Base-by-base conservation (phyloP, 2,888 invertebrate species). In the Theodoxus fluviatilis region DNA sequence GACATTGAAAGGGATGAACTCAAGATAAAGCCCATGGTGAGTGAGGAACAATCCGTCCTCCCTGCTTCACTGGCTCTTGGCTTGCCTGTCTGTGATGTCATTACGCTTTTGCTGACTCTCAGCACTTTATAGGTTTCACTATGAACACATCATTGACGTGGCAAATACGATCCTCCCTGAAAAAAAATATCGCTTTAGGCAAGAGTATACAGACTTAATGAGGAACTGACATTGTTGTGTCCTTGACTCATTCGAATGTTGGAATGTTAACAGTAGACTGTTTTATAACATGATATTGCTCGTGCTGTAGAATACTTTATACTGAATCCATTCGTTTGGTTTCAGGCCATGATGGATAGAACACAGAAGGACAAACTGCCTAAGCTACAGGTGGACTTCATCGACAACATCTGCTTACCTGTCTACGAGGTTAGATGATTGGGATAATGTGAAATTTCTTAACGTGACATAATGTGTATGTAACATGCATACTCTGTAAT, bases 341-440 rank as follows among this genome's bases (percentile, higher is more conserved):
- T 75, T 12, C 72, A 83, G 80, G 82, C 84, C 67, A 85, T 85
- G 85, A 85, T 86, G 85, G 83, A 86, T 76, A 70, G 86, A 49
- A 84, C 84, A 65, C 83, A 84, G 69, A 81, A 82, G 65, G 84
- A 85, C 73, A 79, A 81, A 70, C 74, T 86, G 28, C 86, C 86
- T 28, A 73, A 75, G 37, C 83, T 86, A 82, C 86, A 86, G 78
- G 84, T 97, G 74, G 93, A 93, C 80, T 97, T 96, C 87, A 96
- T 97, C 76, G 96, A 97, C 88, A 93, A 95, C 61, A 84, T 86
- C 37, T 86, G 86, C 75, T 74, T 86, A 77, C 86, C 86, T 38
- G 81, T 86, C 0, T 86, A 86, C 74, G 74, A 83, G 78, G 86
- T 86, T 73, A 74, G 84, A 84, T n/a, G n/a, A n/a, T n/a, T n/a